A percentile compares a stretch with the other conserved stretches of the same genome.
These are phyloP conservation scores for Paramormyrops kingsleyae DNA, from an alignment of 2,113 vertebrate species.

Conservation along the genomic window DNA sequence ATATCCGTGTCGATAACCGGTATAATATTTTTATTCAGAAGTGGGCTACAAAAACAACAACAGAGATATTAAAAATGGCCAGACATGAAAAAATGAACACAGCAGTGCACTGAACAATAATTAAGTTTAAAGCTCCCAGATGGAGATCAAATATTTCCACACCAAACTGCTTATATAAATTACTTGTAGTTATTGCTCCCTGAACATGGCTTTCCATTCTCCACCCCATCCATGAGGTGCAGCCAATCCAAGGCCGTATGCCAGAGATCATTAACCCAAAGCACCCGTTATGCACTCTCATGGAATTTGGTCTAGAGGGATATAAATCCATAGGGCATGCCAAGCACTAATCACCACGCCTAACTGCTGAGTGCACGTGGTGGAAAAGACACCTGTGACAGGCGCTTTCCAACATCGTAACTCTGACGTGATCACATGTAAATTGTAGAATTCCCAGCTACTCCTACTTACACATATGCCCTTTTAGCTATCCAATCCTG, in stretches of 20 bases:
- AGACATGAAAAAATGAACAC: neutral
- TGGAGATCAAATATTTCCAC: neutral
- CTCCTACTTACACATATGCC: neutral
- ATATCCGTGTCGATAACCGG: no score
- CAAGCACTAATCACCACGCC: neutral
- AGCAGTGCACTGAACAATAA: neutral
- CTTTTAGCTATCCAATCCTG: neutral
- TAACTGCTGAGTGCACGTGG: neutral
- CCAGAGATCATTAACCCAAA: neutral
- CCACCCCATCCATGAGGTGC: neutral
- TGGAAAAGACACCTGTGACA: neutral
- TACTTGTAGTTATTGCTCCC: neutral
- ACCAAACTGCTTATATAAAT: neutral
- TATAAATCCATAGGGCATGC: neutral
- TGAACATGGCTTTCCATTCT: neutral
- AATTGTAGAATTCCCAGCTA: neutral
- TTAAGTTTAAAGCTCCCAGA: slow-evolving; percentile 2
- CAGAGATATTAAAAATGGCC: neutral
- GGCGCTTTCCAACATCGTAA: neutral
- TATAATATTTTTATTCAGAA: neutral
- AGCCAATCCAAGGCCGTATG: neutral
- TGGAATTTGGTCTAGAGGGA: neutral
- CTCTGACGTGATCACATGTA: neutral
- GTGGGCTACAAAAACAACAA: neutral
- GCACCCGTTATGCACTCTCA: neutral